phyloP scores from a whole-genome alignment of 2,113 vertebrate species.

The Bambusicola thoracicus region DNA sequence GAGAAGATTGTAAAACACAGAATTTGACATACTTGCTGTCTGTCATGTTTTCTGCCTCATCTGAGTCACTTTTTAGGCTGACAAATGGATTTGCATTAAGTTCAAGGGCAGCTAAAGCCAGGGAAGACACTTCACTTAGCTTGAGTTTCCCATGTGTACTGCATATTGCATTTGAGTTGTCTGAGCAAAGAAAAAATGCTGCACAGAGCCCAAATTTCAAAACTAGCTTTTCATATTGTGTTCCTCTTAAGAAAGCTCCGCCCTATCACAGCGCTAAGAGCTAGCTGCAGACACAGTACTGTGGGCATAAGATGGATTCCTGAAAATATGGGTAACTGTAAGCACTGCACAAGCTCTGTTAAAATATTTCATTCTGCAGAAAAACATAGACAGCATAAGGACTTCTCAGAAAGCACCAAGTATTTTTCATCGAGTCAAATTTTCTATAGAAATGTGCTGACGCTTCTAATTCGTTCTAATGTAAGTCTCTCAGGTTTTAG shows the following conservation, averaged over 20 bases:
- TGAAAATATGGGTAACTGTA: neutral
- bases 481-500: neutral
- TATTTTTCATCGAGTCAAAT: neutral
- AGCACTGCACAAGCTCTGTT: neutral
- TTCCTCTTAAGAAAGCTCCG: neutral
- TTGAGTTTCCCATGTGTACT: neutral
- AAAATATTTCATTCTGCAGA: neutral
- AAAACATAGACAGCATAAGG: neutral
- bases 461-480: neutral
- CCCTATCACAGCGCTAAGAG: accelerated
- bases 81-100: conserved; percentile 6
- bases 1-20: conserved; percentile 27
- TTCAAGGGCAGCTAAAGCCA: neutral
- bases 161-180: neutral
- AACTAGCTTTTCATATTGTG: neutral
- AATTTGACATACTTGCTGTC: neutral
- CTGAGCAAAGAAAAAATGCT: neutral
- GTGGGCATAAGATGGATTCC: neutral
- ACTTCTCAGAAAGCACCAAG: neutral
- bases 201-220: neutral
- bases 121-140: neutral
- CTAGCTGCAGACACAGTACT: neutral
- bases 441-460: neutral
- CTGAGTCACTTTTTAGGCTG: conserved; percentile 22
- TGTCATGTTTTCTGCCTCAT: conserved; percentile 22